Percentiles rank a stretch among this genome's conserved stretches.
phyloP scores from a whole-genome alignment of 2,797 vertebrate species.

The Pipistrellus pipistrellus region DNA sequence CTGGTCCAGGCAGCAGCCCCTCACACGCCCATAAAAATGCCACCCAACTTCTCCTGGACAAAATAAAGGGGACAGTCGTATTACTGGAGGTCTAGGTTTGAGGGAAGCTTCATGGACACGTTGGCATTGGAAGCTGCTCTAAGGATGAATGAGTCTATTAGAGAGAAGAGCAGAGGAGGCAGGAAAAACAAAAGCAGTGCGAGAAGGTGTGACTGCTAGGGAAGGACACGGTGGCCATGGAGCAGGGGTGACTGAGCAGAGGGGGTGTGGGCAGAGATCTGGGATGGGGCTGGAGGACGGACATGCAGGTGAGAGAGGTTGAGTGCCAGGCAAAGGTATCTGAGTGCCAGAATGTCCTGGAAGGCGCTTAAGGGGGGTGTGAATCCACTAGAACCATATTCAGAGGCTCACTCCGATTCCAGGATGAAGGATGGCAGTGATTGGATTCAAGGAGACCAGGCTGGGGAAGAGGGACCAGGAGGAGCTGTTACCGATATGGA shows the following conservation, averaged over 20 bases:
- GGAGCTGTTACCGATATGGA: background rate
- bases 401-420: background rate
- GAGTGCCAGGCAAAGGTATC: background rate
- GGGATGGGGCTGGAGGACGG: background rate
- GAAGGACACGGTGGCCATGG: background rate
- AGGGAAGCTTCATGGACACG: background rate
- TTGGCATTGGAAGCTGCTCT: background rate
- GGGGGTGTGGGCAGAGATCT: background rate
- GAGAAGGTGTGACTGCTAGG: background rate
- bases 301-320: background rate
- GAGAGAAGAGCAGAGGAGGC: background rate
- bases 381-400: background rate
- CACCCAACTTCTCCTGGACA: background rate
- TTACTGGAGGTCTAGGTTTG: background rate
- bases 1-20: background rate
- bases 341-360: background rate
- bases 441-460: background rate
- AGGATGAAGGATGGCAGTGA: background rate
- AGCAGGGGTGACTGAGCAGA: background rate
- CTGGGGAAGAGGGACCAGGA: background rate
- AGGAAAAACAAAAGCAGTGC: background rate
- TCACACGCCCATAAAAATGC: background rate
- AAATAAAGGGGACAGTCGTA: background rate
- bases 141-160: constrained; percentile 36
- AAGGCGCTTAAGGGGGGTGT: background rate